Evolutionary conservation across 2,888 invertebrate genomes (phyloP), one percentile per base, ranked within the genome.

Genomic region (Drosophila seclusa): DNA sequence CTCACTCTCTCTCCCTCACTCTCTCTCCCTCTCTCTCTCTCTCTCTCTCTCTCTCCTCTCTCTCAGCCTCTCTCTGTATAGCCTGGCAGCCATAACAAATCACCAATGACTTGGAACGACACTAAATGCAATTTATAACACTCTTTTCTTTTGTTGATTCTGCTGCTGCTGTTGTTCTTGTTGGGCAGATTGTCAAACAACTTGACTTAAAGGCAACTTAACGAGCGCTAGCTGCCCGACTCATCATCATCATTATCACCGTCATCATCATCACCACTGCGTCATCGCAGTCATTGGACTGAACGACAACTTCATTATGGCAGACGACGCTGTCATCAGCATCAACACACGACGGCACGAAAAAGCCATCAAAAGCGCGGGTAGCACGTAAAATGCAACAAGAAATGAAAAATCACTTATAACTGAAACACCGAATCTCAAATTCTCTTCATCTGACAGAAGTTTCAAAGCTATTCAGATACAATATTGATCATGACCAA

Each of bases 121-220:
- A 86, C 85, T 88, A 88, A 88, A 88, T 88, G 85, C 85, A 86
- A 88, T 86, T 86, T 86, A 86, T 88, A 86, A 86, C 85, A 86
- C 85, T 77, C 83, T 87, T 76, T 71, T 66, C 42, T n/a, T 29
- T 42, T 10, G 32, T 45, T 45, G 45, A 24, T 24, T 24, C 45
- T 45, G 45, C 7, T 45, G 53, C 10, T 53, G 34, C 5, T 16
- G 38, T 40, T 54, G 18, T 36, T 54, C 49, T 45, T 60, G 59
- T 55, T 55, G 68, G 61, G 73, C 70, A 87, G 85, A 85, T 85
- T 87, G 85, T 88, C 88, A 85, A 85, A 82, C 82, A 86, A 86
- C 83, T 85, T 83, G 86, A 88, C 83, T 85, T 80, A 73, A 83
- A 88, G 83, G 71, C 83, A 86, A 88, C 71, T 86, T 86, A 86